A percentile compares a stretch with the other conserved stretches of the same genome.
Conservation (phyloP, 2,797 vertebrate species). For the Prionace glauca region DNA sequence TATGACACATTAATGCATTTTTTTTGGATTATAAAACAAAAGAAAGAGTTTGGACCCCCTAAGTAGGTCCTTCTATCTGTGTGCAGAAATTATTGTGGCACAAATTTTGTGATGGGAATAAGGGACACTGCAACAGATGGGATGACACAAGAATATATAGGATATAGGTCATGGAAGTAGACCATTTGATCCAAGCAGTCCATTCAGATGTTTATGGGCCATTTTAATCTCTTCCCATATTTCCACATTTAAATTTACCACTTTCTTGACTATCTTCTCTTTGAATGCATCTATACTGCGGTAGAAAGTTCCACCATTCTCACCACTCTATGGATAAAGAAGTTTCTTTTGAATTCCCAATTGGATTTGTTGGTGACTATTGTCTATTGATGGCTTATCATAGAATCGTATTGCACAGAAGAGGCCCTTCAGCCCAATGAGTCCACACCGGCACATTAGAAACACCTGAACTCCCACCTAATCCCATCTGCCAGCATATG, state of each 20-base stretch:
- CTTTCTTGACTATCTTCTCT: too few relatives aligned
- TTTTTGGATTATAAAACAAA: neutral
- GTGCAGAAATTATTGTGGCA: neutral
- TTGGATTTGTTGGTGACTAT: neutral
- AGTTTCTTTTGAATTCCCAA: neutral
- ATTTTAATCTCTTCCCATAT: neutral
- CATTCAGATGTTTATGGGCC: neutral
- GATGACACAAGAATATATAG: neutral
- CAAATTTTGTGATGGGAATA: neutral
- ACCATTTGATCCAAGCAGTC: neutral
- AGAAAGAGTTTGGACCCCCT: neutral
- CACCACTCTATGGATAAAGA: neutral
- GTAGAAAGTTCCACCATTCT: neutral
- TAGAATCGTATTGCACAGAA: too few relatives aligned
- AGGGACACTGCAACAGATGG: neutral
- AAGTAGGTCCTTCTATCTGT: neutral
- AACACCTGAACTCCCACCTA: too few relatives aligned
- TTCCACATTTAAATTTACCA: neutral
- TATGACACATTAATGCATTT: neutral
- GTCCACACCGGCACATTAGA: too few relatives aligned
- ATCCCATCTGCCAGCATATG: too few relatives aligned
- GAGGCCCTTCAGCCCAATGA: too few relatives aligned
- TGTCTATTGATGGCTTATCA: neutral
- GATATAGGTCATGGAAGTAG: neutral
- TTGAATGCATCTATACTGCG: neutral